Conservation (phyloP, 2,888 invertebrate genomes). For the Rhopalosiphum nymphaeae region DNA sequence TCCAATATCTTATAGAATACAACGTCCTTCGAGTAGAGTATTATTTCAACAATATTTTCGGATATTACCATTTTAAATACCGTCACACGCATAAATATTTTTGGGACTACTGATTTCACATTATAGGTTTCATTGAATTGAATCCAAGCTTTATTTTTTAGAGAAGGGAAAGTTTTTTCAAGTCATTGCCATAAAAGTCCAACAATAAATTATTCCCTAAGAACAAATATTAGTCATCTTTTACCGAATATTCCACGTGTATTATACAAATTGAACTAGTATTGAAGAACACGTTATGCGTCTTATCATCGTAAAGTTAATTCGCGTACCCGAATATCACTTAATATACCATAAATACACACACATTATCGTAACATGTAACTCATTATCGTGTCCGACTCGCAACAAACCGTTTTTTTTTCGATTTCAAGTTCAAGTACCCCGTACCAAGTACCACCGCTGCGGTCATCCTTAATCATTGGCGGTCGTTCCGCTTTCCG, state of each 20-base stretch:
- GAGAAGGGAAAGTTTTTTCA: background rate
- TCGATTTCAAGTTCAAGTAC: constrained; percentile 8
- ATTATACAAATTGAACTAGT: background rate
- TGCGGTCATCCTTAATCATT: background rate
- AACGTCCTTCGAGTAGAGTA: background rate
- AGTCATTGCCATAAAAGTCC: background rate
- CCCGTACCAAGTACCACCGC: background rate
- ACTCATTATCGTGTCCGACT: background rate
- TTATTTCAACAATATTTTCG: background rate
- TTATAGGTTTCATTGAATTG: background rate
- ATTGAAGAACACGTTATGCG: background rate
- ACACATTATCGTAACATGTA: background rate
- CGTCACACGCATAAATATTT: background rate
- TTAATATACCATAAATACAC: background rate
- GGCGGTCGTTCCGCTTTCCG: constrained; percentile 5
- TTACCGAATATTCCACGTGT: background rate
- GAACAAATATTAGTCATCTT: background rate
- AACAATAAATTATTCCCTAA: background rate
- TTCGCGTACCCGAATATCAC: background rate
- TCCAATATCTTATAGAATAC: background rate
- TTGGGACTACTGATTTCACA: background rate
- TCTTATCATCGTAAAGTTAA: background rate
- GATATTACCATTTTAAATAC: background rate
- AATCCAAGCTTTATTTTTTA: background rate
- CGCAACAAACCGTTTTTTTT: background rate